phyloP scores from a whole-genome alignment of 2,797 vertebrate species.

The Pseudochirops cupreus region DNA sequence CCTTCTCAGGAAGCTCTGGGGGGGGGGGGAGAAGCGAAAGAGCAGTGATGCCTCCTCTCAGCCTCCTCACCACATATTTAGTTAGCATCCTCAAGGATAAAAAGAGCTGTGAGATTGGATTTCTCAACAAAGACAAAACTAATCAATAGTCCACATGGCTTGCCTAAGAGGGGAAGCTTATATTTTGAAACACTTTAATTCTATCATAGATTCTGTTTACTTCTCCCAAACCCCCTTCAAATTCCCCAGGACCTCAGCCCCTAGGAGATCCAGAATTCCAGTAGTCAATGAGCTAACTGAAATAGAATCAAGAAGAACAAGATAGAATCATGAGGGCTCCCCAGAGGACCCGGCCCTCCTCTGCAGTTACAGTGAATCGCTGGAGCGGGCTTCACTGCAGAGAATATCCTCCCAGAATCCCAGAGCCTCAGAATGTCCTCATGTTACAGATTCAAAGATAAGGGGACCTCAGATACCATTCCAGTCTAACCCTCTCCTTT shows the following conservation, averaged over 20 bases:
- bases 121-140: not conserved
- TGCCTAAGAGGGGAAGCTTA: not conserved
- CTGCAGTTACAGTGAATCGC: not conserved
- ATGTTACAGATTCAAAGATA: not conserved
- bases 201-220: not conserved
- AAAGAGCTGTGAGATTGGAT: not conserved
- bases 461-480: not conserved
- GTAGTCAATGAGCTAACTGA: not conserved
- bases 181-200: not conserved
- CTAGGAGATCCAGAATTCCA: not conserved
- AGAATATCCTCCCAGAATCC: not conserved
- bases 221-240: not conserved
- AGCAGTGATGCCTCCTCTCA: not conserved
- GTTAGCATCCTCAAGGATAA: not conserved
- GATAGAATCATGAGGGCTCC: not conserved
- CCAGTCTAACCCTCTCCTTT: not conserved
- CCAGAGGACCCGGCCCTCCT: not conserved
- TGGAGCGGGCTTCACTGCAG: not conserved
- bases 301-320: not conserved
- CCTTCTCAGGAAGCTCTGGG: not conserved
- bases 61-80: not conserved
- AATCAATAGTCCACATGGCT: not conserved
- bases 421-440: not conserved
- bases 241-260: not conserved
- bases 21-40: not conserved